Base-by-base conservation (phyloP, 2,888 invertebrate species). In the Caenorhabditis afra region DNA sequence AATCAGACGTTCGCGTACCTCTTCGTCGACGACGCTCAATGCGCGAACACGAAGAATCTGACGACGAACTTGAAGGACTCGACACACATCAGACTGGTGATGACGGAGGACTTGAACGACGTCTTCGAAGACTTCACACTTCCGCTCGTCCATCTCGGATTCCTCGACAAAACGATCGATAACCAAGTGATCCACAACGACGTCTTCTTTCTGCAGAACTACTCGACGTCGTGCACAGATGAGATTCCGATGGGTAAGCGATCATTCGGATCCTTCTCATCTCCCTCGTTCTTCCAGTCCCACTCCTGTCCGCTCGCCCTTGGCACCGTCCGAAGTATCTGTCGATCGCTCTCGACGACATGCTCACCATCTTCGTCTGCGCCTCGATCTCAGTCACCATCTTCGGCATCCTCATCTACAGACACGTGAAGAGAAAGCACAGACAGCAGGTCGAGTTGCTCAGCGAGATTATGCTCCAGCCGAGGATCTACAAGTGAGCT, bases 331-430 rank as follows among this genome's bases (percentile, higher is more conserved):
- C 82, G 0, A 84, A 84, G 57, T 68, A 79, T 55, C 78, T 84
- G 5, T 61, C 59, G 1, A 79, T 84, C 39, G 84, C 84, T 22
- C 44, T 84, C 11, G 84, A 84, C 44, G 84, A 84, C 62, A 81
- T 84, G 79, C 44, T 85, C 2, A 81, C 80, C 47, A 83, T 85
- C 29, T 74, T 79, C 20, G 71, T 85, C 23, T 85, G 81, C 53
- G 81, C 85, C 11, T 81, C 75, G 7, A 77, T 81, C 22, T 77
- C 79, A 1, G 83, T 78, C 2, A 68, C 62, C 3, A 83, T 70
- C 8, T 78, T 81, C 62, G 85, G 85, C 0, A 45, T 64, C 23
- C n/a, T 85, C 10, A 74, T 83, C 20, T 85, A 85, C 55, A 61
- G 66, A 12, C 67, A 81, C 41, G 81, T 81, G 14, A 73, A 71